Conservation (phyloP, 1,140 invertebrate genomes). For the Calosoma granatense region DNA sequence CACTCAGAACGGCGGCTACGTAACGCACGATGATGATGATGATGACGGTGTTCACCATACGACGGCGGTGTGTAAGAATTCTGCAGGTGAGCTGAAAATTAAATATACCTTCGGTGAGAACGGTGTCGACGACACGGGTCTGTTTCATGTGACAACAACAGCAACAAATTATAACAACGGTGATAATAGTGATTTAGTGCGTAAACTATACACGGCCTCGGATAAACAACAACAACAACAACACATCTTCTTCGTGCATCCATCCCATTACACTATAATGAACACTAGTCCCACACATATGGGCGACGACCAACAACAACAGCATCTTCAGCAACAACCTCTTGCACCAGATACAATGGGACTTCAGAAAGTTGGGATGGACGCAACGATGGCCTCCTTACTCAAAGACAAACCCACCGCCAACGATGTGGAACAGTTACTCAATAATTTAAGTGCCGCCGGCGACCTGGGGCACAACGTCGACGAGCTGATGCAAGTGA, state of each 20-base stretch:
- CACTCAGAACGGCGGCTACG: slow-evolving; percentile 31
- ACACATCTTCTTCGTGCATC: slow-evolving; percentile 24
- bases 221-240: slow-evolving; percentile 13
- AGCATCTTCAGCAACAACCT: no score
- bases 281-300: slow-evolving; percentile 43
- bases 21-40: slow-evolving; percentile 35
- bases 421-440: slow-evolving; percentile 44
- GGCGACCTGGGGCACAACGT: slow-evolving; percentile 45
- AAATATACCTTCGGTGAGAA: slow-evolving; percentile 8
- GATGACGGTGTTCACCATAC: slow-evolving; percentile 21
- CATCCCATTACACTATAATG: slow-evolving; percentile 28
- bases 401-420: slow-evolving; percentile 22
- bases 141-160: no score
- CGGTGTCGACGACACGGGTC: slow-evolving; percentile 15
- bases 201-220: slow-evolving; percentile 17
- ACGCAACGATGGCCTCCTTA: slow-evolving; percentile 20
- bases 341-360: no score
- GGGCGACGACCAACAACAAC: slow-evolving; percentile 52
- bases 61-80: neutral
- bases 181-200: slow-evolving; percentile 11
- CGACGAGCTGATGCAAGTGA: slow-evolving; percentile 50
- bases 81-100: neutral
- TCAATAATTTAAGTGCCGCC: slow-evolving; percentile 32
- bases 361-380: slow-evolving; percentile 33
- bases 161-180: no score